Percentiles rank a stretch among this genome's conserved stretches.
Conservation (phyloP, 1,140 invertebrate genomes). For the Oscheius sp. region DNA sequence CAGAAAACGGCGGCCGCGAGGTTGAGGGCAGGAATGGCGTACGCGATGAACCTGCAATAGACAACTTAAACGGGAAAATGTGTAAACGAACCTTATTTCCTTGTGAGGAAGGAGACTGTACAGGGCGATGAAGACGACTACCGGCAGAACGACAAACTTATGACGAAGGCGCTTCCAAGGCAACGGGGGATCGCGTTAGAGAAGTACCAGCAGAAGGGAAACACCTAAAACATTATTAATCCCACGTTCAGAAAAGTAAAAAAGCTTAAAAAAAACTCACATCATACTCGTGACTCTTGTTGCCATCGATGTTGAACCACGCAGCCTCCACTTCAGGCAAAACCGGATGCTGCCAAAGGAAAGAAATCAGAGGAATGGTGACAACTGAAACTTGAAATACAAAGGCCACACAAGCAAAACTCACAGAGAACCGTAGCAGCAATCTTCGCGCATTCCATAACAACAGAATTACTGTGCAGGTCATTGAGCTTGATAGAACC, state of each 20-base stretch:
- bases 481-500: constrained; percentile 65
- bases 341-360: constrained; percentile 82
- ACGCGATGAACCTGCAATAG: constrained; percentile 84
- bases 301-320: constrained; percentile 88
- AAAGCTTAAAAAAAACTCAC: constrained; percentile 66
- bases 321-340: constrained; percentile 98
- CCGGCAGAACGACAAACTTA: constrained; percentile 74
- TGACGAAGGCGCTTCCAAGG: constrained; percentile 75
- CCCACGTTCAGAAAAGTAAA: constrained; percentile 19
- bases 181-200: constrained; percentile 90
- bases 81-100: constrained; percentile 69
- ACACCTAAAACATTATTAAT: constrained; percentile 69
- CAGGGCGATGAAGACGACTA: constrained; percentile 78
- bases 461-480: constrained; percentile 49
- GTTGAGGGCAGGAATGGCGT: constrained; percentile 89
- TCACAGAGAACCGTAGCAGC: constrained; percentile 56
- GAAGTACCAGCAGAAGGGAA: constrained; percentile 96
- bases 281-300: constrained; percentile 93
- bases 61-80: background rate
- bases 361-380: constrained; percentile 81
- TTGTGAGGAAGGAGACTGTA: constrained; percentile 97
- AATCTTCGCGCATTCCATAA: constrained; percentile 70
- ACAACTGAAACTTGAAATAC: constrained; percentile 66
- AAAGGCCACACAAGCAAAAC: constrained; percentile 7
- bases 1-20: constrained; percentile 80